Base-by-base conservation (phyloP, 2,888 invertebrate species). In the Chromoteleia sp. region DNA sequence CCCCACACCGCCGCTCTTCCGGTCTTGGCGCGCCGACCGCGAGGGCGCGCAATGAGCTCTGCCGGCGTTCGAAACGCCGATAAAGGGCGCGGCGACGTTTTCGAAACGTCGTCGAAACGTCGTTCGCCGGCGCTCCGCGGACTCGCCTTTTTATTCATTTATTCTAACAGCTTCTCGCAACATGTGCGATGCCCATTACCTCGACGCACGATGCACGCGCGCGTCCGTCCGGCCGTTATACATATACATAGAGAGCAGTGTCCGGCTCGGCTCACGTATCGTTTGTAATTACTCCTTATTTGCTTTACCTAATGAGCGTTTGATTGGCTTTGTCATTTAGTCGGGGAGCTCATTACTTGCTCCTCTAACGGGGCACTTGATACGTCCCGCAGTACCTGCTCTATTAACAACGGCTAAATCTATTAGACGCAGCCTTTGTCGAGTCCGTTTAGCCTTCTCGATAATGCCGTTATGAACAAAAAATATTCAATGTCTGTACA, bases 301-400 rank as follows among this genome's bases (percentile, higher is more conserved):
- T 86, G 85, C 84, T 86, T 78, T 83, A 81, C 75, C 84, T 86
- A 87, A 87, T 86, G 87, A 84, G 82, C 86, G 85, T 85, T 87
- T 86, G 86, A 86, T 87, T 84, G 84, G 84, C 84, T 83, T 83
- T 83, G 84, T 86, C 87, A 86, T 86, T 87, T 84, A 83, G 78
- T 73, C 74, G 67, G 41, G 67, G 33, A 48, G 79, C 82, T 86
- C 85, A 81, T 86, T 86, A 85, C 71, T 68, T 17, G 48, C 79
- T 82, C 54, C 54, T 80, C 71, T 82, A 82, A 78, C 74, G 73
- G 73, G 30, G 25, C 48, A 45, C 59, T 52, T 56, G 73, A 68
- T 77, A 56, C 68, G 52, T 74, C 39, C 45, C 29, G 17, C 29
- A 19, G 39, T 43, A 39, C 39, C 14, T 59, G 71, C 36, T 73